phyloP scores from a whole-genome alignment of 2,888 invertebrate species.

The Aleiodes alternator region DNA sequence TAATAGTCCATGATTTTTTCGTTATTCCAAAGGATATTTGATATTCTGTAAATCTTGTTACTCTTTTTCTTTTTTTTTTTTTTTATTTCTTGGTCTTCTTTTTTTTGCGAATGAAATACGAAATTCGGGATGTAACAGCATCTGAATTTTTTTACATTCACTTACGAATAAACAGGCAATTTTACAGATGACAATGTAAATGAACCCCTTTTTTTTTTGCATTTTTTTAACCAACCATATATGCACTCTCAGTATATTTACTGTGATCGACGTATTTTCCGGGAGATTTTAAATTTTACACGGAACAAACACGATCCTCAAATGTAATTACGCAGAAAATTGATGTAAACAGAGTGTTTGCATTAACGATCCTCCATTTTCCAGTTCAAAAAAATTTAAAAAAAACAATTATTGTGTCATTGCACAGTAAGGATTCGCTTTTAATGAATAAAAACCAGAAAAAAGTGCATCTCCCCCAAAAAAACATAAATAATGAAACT shows the following conservation, averaged over 20 bases:
- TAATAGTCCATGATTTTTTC: conserved; percentile 71
- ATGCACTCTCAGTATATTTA: background rate
- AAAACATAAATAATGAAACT: too few relatives aligned
- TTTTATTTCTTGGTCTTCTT: conserved; percentile 19
- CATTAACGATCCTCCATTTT: too few relatives aligned
- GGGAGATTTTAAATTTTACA: conserved; percentile 29
- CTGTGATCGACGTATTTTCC: background rate
- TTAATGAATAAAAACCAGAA: too few relatives aligned
- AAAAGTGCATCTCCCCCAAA: too few relatives aligned
- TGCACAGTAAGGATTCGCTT: too few relatives aligned
- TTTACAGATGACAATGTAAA: conserved; percentile 45
- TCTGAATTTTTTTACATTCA: conserved; percentile 29
- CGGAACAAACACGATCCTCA: background rate
- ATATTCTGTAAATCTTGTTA: conserved; percentile 5
- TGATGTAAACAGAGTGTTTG: too few relatives aligned
- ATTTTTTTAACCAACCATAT: conserved; percentile 46
- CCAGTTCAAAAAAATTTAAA: too few relatives aligned
- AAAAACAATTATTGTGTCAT: too few relatives aligned
- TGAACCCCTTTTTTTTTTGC: conserved; percentile 51
- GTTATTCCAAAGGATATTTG: conserved; percentile 8
- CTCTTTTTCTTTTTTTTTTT: background rate
- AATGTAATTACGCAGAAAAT: background rate
- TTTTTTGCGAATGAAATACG: conserved; percentile 19
- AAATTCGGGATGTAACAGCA: conserved; percentile 28
- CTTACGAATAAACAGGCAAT: conserved; percentile 6